These are phyloP conservation scores for Erynnis tages DNA, from an alignment of 2,888 invertebrate species.

Conservation along the genomic window DNA sequence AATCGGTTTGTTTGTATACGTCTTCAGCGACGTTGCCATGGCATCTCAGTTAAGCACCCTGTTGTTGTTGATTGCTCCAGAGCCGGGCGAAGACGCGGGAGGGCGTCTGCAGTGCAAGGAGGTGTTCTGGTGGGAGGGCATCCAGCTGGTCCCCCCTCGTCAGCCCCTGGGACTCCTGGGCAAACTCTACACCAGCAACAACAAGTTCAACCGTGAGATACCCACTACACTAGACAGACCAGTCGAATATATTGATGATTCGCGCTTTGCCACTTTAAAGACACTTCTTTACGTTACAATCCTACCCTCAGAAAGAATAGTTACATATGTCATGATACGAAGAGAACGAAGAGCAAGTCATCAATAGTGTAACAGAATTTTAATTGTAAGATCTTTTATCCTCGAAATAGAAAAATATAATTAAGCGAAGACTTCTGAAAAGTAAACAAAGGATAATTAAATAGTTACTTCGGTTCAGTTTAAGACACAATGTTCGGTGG, in stretches of 20 bases:
- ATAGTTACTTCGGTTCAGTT: too few species aligned
- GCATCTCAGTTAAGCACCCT: too few species aligned
- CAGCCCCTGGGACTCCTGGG: slow-evolving; percentile 84
- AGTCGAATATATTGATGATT: slow-evolving; percentile 15
- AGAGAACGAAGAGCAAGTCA: slow-evolving; percentile 25
- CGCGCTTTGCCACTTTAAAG: slow-evolving; percentile 20
- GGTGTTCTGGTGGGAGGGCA: slow-evolving; percentile 88
- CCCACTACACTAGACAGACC: background rate
- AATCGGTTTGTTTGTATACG: too few species aligned
- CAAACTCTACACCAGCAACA: slow-evolving; percentile 74
- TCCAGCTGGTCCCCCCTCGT: slow-evolving; percentile 83
- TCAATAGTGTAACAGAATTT: too few species aligned
- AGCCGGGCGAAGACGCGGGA: slow-evolving; percentile 60
- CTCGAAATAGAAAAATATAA: too few species aligned
- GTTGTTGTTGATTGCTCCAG: slow-evolving; percentile 40
- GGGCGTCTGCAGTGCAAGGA: slow-evolving; percentile 84
- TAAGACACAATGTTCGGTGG: too few species aligned
- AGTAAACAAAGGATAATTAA: too few species aligned
- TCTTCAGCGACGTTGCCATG: too few species aligned
- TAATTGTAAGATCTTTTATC: slow-evolving; percentile 15
- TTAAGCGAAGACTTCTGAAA: too few species aligned
- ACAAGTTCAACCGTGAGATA: slow-evolving; percentile 76
- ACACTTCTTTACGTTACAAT: too few species aligned
- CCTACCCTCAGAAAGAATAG: too few species aligned
- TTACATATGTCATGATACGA: too few species aligned